phyloP scores from a whole-genome alignment of 1,140 invertebrate species.

The Lasioglossum baleicum region DNA sequence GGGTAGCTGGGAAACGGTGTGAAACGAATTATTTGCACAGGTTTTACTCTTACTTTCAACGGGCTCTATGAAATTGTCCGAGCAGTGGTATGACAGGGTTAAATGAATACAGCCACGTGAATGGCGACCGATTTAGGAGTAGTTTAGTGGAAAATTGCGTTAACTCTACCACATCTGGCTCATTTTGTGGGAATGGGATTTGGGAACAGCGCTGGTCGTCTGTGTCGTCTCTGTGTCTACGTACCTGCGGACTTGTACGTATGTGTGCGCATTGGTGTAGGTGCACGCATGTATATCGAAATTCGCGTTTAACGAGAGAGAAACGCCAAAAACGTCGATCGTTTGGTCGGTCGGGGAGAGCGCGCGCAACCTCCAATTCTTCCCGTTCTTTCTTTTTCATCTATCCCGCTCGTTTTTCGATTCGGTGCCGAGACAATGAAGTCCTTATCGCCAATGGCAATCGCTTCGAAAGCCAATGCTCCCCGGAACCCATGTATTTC shows the following conservation, averaged over 20 bases:
- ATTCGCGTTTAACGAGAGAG: background rate
- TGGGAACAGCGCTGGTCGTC: background rate
- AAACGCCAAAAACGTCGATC: slow-evolving; percentile 24
- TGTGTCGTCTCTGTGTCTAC: too few species aligned
- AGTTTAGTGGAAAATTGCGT: slow-evolving; percentile 17
- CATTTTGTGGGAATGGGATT: slow-evolving; percentile 7
- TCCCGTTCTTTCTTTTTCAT: background rate
- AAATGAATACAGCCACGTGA: background rate
- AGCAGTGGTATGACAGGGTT: background rate
- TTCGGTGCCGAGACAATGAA: slow-evolving; percentile 64
- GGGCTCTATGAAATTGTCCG: background rate
- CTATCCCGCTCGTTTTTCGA: slow-evolving; percentile 55
- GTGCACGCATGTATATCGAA: background rate
- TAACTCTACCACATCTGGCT: slow-evolving; percentile 9
- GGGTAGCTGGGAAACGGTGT: too few species aligned
- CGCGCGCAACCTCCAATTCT: slow-evolving; percentile 16
- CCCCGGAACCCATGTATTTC: slow-evolving; percentile 36
- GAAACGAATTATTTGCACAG: too few species aligned
- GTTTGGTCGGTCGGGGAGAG: slow-evolving; percentile 4
- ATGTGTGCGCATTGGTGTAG: background rate
- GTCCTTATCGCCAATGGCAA: slow-evolving; percentile 60
- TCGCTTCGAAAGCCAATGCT: slow-evolving; percentile 50
- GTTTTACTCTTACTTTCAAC: background rate
- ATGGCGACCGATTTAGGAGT: background rate
- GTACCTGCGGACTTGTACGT: background rate